Conservation (phyloP, 2,113 vertebrate species). For the Tupaia chinensis region DNA sequence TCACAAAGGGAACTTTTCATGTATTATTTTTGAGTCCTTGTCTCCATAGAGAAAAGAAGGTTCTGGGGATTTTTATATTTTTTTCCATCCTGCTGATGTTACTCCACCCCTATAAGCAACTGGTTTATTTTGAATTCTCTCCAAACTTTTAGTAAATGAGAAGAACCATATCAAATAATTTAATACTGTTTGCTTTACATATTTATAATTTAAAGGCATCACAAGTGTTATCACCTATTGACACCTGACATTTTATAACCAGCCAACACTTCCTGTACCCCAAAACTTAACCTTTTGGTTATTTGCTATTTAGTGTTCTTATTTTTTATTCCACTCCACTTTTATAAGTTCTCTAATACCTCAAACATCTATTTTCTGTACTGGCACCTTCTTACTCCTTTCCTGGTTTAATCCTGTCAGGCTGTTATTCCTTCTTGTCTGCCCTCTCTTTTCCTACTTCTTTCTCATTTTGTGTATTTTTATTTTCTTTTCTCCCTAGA, state of each 20-base stretch:
- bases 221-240: not conserved
- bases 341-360: not conserved
- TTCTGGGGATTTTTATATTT: not conserved
- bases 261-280: not conserved
- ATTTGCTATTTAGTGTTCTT: not conserved
- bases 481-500: not conserved
- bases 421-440: not conserved
- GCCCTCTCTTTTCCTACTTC: not conserved
- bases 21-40: not conserved
- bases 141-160: not conserved
- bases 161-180: not conserved
- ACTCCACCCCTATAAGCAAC: not conserved
- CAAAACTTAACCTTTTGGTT: not conserved
- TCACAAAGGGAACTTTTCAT: not conserved
- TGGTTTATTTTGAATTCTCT: not conserved
- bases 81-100: not conserved
- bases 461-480: not conserved
- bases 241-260: not conserved
- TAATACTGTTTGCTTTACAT: not conserved
- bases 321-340: not conserved
- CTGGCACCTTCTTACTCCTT: not conserved
- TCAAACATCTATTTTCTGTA: not conserved
- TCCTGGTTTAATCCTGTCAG: not conserved
- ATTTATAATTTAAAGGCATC: not conserved
- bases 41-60: not conserved